Base-by-base conservation (phyloP, 2,797 vertebrate species). In the Xenopus petersii region DNA sequence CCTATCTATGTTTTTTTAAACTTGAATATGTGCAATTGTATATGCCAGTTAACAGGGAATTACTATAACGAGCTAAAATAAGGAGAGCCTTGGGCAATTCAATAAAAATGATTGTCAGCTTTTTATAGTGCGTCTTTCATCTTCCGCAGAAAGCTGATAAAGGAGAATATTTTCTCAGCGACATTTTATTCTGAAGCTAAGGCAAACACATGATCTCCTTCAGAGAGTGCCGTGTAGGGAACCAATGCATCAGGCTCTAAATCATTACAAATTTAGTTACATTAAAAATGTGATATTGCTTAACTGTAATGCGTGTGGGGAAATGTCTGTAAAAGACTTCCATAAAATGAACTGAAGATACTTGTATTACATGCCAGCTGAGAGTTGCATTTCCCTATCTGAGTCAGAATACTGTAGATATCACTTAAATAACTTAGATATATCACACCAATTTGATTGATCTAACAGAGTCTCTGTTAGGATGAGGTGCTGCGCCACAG, bases 51-150 rank as follows among this genome's bases (percentile, higher is more conserved):
- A 74, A 74, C 76, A 74, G 61, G 61, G 71, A 65, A 79, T 74
- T 70, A 74, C 54, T 65, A 66, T 56, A 47, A 58, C 74, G 67
- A 79, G 71, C 66, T 74, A 79, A 74, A 79, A 69, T 69, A 78
- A 74, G 71, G 67, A 74, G 3, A 70, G 76, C 76, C 76, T 74
- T 55, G 10, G 73, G 76, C 71, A 42, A 74, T 79, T 69, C 71
- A 79, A 79, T 79, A 78, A 73, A 73, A 79, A 65, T 73, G 61
- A 79, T 74, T 79, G 71, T 74, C 71, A 70, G 71, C 61, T 79
- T 69, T 70, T 74, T 74, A 70, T 67, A 74, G 65, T 56, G 33
- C 30, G 56, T 70, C 49, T 67, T 79, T 75, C 74, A 64, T 79
- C 61, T 70, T 73, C 60, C 61, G 42, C 66, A 65, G 66, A 60